Evolutionary conservation across 2,888 invertebrate species (phyloP).

Genomic region (Heliothis peltigera): DNA sequence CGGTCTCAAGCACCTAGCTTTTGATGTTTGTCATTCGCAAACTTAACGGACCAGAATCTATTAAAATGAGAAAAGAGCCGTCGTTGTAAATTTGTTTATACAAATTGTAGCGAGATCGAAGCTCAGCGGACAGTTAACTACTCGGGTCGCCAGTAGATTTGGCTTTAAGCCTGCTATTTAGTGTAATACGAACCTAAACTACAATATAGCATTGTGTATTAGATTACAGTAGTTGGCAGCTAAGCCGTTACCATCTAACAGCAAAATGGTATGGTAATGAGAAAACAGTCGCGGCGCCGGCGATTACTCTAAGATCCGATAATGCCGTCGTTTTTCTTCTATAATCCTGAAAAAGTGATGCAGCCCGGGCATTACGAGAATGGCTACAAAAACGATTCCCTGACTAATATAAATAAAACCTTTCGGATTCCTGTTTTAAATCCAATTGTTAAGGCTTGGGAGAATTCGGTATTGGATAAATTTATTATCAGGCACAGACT

Average conservation of each 20-base stretch:
- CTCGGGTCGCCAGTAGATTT: conserved; percentile 32
- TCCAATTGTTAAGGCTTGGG: conserved; percentile 68
- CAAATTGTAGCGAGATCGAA: conserved; percentile 30
- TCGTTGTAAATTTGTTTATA: conserved; percentile 22
- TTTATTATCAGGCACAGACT: conserved; percentile 52
- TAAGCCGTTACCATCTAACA: conserved; percentile 50
- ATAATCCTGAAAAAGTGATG: conserved; percentile 87
- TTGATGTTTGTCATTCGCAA: conserved; percentile 50
- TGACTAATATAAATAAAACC: conserved; percentile 80
- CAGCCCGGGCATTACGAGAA: conserved; percentile 74
- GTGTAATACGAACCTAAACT: conserved; percentile 25
- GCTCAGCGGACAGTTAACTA: conserved; percentile 26
- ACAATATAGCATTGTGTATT: conserved; percentile 29
- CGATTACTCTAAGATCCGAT: conserved; percentile 86
- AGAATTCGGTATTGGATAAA: conserved; percentile 60
- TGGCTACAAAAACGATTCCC: conserved; percentile 75
- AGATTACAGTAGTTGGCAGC: conserved; percentile 38
- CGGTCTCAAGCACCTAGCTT: conserved; percentile 52
- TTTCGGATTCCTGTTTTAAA: conserved; percentile 74
- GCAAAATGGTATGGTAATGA: conserved; percentile 80
- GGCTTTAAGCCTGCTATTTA: conserved; percentile 44
- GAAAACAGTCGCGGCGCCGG: conserved; percentile 77
- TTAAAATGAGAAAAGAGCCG: conserved; percentile 30
- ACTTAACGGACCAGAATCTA: conserved; percentile 43
- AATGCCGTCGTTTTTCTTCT: conserved; percentile 85